phyloP scores from a whole-genome alignment of 2,888 invertebrate genomes.

The Agrilus biguttatus region DNA sequence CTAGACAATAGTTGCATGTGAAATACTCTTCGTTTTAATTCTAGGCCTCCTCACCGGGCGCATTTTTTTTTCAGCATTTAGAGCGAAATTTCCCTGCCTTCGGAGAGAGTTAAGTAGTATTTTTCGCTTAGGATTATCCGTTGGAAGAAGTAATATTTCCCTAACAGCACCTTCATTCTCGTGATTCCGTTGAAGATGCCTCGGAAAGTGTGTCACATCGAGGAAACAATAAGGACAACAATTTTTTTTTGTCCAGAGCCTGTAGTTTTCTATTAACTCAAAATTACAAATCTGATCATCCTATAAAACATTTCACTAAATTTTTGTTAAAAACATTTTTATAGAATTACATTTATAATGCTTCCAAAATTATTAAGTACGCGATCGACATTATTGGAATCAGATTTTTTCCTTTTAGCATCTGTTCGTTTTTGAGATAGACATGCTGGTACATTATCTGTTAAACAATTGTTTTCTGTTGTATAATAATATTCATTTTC shows the following conservation, averaged over 20 bases:
- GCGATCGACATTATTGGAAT: too few relatives aligned
- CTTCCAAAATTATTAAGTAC: too few relatives aligned
- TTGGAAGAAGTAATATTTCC: slow-evolving; percentile 2
- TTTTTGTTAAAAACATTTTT: too few relatives aligned
- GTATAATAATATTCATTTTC: too few relatives aligned
- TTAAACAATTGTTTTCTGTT: too few relatives aligned
- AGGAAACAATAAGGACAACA: slow-evolving; percentile 9
- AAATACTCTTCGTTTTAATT: slow-evolving; percentile 1
- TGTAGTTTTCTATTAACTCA: neutral
- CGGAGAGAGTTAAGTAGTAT: slow-evolving; percentile 3
- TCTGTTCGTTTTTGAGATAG: too few relatives aligned
- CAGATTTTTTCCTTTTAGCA: too few relatives aligned
- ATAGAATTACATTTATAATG: too few relatives aligned
- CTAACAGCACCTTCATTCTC: slow-evolving; percentile 8
- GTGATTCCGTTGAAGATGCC: slow-evolving; percentile 8
- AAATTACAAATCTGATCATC: too few relatives aligned
- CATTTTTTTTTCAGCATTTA: slow-evolving; percentile 2
- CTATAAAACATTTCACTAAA: too few relatives aligned
- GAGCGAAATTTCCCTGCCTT: slow-evolving; percentile 6
- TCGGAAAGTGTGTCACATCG: slow-evolving; percentile 10
- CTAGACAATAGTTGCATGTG: slow-evolving; percentile 4
- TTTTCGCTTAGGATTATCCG: slow-evolving; percentile 8
- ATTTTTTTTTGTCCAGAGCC: slow-evolving; percentile 8
- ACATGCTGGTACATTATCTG: too few relatives aligned
- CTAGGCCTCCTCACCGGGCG: slow-evolving; percentile 6